Percentiles rank a stretch among this genome's conserved stretches.
phyloP scores from a whole-genome alignment of 2,113 vertebrate genomes.

The Spermophilus dauricus region DNA sequence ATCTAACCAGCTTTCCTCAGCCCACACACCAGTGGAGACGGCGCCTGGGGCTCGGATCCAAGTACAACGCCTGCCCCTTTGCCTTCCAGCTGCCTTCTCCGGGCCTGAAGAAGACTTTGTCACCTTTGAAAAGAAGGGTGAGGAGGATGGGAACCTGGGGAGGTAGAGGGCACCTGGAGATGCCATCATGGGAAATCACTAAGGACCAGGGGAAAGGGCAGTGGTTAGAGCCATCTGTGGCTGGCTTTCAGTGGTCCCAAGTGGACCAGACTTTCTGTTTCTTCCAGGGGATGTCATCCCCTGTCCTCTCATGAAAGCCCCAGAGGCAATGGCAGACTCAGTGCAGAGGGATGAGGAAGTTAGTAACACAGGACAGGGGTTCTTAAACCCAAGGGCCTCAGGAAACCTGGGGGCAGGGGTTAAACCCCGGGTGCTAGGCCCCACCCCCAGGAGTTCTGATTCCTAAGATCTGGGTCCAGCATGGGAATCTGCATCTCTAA shows the following conservation, averaged over 20 bases:
- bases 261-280: background rate
- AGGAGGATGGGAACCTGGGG: background rate
- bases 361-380: background rate
- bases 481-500: background rate
- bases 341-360: background rate
- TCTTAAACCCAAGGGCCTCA: background rate
- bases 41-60: no score
- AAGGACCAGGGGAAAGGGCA: background rate
- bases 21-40: background rate
- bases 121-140: background rate
- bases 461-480: no score
- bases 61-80: background rate
- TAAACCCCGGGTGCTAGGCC: no score
- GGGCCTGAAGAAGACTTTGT: background rate
- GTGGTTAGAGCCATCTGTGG: background rate
- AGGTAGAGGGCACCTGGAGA: background rate
- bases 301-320: rapidly evolving
- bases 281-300: background rate
- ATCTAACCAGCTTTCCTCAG: background rate
- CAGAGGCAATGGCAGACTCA: no score
- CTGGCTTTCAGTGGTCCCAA: background rate
- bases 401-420: no score
- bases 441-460: background rate
- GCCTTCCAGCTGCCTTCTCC: background rate
- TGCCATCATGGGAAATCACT: background rate